phyloP scores from a whole-genome alignment of 2,113 vertebrate species.

The Coturnix japonica region DNA sequence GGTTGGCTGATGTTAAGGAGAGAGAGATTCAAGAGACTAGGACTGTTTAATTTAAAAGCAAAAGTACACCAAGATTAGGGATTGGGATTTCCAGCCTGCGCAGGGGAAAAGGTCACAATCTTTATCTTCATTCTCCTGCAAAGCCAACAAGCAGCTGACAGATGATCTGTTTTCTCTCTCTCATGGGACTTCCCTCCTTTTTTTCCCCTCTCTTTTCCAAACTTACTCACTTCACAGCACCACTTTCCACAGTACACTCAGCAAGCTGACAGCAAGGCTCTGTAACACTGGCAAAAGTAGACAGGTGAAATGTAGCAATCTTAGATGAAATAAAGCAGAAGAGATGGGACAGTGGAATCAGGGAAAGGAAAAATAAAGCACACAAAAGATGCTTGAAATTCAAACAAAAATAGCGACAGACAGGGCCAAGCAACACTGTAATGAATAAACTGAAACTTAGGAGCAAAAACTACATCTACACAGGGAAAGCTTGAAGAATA shows the following conservation, averaged over 20 bases:
- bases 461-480: neutral
- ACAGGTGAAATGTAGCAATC: neutral
- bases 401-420: neutral
- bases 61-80: conserved; percentile 9
- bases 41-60: conserved; percentile 28
- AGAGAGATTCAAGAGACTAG: neutral
- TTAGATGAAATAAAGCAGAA: neutral
- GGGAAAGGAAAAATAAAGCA: neutral
- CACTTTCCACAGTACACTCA: neutral
- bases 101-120: neutral
- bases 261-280: neutral
- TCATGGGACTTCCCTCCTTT: neutral
- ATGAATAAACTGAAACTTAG: neutral
- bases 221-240: neutral
- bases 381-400: neutral
- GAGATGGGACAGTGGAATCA: neutral
- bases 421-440: neutral
- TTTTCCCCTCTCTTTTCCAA: neutral
- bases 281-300: neutral
- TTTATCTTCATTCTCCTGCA: conserved; percentile 13
- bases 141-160: neutral
- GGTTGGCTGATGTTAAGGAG: neutral
- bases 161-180: neutral
- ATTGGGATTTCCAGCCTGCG: neutral
- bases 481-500: neutral